Evolutionary conservation across 2,113 vertebrate species (phyloP).

Genomic region (Cebus imitator): DNA sequence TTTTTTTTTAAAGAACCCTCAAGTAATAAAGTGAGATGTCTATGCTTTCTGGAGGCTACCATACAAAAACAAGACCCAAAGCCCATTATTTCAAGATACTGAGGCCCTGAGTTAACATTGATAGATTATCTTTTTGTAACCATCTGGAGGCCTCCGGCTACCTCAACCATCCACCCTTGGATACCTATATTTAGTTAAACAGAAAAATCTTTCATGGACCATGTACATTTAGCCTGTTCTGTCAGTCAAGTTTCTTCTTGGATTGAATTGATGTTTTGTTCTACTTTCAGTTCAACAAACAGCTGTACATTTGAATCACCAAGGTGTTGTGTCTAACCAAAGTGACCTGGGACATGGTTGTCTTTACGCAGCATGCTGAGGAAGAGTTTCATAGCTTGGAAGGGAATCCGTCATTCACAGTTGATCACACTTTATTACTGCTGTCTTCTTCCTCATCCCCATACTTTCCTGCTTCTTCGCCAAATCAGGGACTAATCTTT

Average conservation of each 20-base stretch:
- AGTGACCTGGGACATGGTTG: not conserved
- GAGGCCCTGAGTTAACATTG: not conserved
- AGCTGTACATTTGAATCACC: not conserved
- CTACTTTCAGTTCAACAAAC: slow-evolving; percentile 20
- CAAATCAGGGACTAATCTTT: not conserved
- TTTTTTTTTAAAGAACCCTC: not conserved
- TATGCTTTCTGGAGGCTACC: not conserved
- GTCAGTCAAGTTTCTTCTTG: slow-evolving; percentile 36
- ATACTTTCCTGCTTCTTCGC: not conserved
- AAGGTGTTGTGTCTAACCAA: not conserved
- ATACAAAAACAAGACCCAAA: not conserved
- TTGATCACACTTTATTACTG: not conserved
- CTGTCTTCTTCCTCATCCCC: not conserved
- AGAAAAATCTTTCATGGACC: slow-evolving; percentile 37
- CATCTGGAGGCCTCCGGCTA: slow-evolving; percentile 32
- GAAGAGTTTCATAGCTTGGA: not conserved
- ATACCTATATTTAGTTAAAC: slow-evolving; percentile 51
- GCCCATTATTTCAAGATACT: not conserved
- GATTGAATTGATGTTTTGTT: slow-evolving; percentile 49
- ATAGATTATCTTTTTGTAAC: slow-evolving; percentile 42
- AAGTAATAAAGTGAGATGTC: not conserved
- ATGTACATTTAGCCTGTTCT: not conserved
- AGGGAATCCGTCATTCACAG: not conserved
- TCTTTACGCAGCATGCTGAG: not conserved
- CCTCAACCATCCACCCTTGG: not conserved